Evolutionary conservation across 1,140 invertebrate species (phyloP), one percentile per base, ranked within the genome.

Genomic region (Ctenoplectra terminalis): DNA sequence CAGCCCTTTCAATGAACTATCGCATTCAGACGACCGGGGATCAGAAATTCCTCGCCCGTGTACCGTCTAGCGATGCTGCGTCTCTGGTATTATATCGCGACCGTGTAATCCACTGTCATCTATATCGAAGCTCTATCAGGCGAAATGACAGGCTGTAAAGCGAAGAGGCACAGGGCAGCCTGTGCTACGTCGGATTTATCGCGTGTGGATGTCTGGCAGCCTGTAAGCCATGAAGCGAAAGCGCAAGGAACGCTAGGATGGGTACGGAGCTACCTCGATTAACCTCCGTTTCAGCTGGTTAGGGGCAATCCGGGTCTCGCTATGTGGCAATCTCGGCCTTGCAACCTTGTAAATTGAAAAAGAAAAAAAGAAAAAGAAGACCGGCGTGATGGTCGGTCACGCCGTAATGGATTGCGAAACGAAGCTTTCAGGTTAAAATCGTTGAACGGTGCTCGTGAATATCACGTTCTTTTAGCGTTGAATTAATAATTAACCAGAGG

Each of bases 41-140:
- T 60, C 70, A 31, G 70, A 5, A 60, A 73, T 73, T 73, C 70
- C 40, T 23, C 20, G 54, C 37, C 13, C 37, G n/a, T 71, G 60
- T 64, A 64, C 5, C 15, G 26, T 20, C 23, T 52, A 9, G 0
- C 29, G 58, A 34, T 23, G 29, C 46, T n/a, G 13, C 40, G 15
- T 56, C 46, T 29, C 34, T n/a, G 46, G 43, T 81, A 71, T 81
- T 61, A 74, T 37, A 66, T 81, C 79, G 71, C 81, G 83, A 85
- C 83, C 86, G 84, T 86, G 85, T 90, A 90, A 87, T 86, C 86
- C 87, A 82, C 83, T 88, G 89, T 89, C 83, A 84, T 90, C 86
- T 87, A 84, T 82, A 87, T 88, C 81, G 84, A 81, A 69, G 60
- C 77, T 75, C 77, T 86, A 88, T 88, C 89, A 83, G 69, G 54